These are phyloP conservation scores for Hartigia nigra DNA, from an alignment of 2,888 invertebrate species.

Conservation along the genomic window DNA sequence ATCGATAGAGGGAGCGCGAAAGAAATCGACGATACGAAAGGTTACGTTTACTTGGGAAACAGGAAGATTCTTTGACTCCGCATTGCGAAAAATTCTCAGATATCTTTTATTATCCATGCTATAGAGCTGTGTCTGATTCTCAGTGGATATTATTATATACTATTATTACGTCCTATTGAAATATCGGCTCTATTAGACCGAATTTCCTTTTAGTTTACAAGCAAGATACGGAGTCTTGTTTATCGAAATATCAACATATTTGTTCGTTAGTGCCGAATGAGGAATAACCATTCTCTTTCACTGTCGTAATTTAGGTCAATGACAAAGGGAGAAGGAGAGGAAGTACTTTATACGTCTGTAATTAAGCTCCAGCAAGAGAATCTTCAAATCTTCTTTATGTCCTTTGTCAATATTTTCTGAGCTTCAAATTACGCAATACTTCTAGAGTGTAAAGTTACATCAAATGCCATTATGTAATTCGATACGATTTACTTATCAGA, in stretches of 20 bases:
- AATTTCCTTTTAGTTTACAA: background rate
- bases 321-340: background rate
- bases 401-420: background rate
- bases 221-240: background rate
- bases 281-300: background rate
- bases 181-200: background rate
- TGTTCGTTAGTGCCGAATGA: background rate
- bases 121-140: background rate
- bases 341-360: background rate
- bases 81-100: background rate
- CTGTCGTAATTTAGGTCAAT: background rate
- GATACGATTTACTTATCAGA: background rate
- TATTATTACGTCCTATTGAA: background rate
- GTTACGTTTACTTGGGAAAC: background rate
- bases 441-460: background rate
- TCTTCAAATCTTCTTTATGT: background rate
- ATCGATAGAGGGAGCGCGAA: background rate
- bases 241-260: background rate
- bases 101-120: background rate
- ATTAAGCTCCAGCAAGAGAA: background rate
- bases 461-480: background rate
- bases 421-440: background rate
- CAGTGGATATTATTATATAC: background rate
- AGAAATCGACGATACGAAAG: background rate
- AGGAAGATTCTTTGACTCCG: background rate